Base-by-base conservation (phyloP, 2,888 invertebrate genomes). In the Stenurella melanura region DNA sequence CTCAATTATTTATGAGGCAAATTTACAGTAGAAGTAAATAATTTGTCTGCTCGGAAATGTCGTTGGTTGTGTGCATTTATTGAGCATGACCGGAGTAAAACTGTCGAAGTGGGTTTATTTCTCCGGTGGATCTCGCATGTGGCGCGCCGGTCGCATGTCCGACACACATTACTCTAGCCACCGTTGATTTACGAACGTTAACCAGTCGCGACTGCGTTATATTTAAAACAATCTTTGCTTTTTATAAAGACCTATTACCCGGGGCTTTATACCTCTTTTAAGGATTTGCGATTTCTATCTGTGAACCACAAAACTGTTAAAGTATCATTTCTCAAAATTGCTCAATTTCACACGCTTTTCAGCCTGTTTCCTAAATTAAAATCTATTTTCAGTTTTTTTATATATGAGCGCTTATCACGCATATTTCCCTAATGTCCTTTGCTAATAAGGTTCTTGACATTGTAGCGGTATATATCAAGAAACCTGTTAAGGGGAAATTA, bases 201-300 rank as follows among this genome's bases (percentile, higher is more conserved):
- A 86, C 83, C 84, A 81, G 84, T 85, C 84, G 82, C 82, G 83
- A 85, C 86, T 85, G 85, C 84, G 84, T 85, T 85, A 85, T 86
- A 85, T 87, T 87, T 87, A 85, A 87, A 87, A 86, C 85, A 87
- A 87, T 87, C 85, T 87, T 81, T 83, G 72, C 81, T 85, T 84
- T 83, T 83, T 81, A 73, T 69, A 71, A 72, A 63, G 72, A 34
- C 18, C 54, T 54, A 63, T 63, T 34, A 58, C 72, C 50, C 34
- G 34, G 38, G 68, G 80, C 83, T 81, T 81, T 81, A 73, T 42
- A 17, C 21, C 26, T 50, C 19, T 50, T 30, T 72, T 54, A 19
- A 42, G 58, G 63, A 58, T 61, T 50, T 54, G 61, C 15, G 72
- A 72, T 72, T n/a, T 17, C 42, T 42, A 70, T 70, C 70, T 38